These are phyloP conservation scores for Ibidorhyncha struthersii DNA, from an alignment of 2,113 vertebrate species.

Conservation along the genomic window DNA sequence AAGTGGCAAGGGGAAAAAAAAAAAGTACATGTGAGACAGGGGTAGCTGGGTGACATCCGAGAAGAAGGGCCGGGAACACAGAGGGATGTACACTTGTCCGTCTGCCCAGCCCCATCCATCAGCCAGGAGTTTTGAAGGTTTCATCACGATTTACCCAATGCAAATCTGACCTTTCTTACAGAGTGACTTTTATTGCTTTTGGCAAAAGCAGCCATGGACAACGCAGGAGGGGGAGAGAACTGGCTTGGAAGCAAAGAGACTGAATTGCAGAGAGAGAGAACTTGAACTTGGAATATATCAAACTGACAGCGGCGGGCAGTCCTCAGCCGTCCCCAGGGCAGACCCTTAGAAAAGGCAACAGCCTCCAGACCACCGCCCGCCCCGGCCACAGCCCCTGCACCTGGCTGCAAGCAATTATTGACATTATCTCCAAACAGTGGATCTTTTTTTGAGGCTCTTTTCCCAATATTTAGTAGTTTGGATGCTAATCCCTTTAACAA, in stretches of 20 bases:
- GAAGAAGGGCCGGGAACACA: not conserved
- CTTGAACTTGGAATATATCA: constrained; percentile 66
- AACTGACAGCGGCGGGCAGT: constrained; percentile 48
- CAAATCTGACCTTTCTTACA: constrained; percentile 62
- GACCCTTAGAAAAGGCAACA: constrained; percentile 47
- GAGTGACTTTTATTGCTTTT: constrained; percentile 67
- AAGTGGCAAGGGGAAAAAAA: not conserved
- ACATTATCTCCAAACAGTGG: constrained; percentile 71
- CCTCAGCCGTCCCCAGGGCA: constrained; percentile 22
- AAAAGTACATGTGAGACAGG: accelerated
- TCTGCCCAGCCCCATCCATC: not conserved
- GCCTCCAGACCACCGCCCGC: not conserved
- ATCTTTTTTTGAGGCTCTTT: constrained; percentile 66
- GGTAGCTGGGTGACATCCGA: not conserved
- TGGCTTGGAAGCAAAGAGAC: constrained; percentile 40
- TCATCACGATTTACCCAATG: constrained; percentile 30
- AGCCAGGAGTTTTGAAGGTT: constrained; percentile 10
- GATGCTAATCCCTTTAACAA: constrained; percentile 84
- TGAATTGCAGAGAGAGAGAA: constrained; percentile 9
- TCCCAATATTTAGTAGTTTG: constrained; percentile 72
- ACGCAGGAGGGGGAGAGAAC: not conserved
- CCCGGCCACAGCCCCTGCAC: constrained; percentile 66
- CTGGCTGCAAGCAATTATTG: constrained; percentile 80
- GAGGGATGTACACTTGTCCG: not conserved
- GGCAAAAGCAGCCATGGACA: constrained; percentile 65